Conservation (phyloP, 2,797 vertebrate species). For the Euphonia xanthogaster region DNA sequence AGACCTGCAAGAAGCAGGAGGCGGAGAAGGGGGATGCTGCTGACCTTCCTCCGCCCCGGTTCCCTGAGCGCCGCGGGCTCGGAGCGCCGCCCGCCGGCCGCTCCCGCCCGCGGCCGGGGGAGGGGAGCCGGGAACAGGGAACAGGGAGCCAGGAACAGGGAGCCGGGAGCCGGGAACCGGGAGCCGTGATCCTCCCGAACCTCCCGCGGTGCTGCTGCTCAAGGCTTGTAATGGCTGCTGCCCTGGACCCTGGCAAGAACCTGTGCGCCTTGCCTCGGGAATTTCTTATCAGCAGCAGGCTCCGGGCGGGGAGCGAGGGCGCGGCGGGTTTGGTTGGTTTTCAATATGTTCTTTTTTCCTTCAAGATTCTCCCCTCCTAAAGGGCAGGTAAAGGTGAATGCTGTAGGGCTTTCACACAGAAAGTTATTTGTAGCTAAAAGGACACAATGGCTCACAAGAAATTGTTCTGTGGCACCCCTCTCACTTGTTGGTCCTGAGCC, state of each 20-base stretch:
- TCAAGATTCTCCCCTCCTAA: background rate
- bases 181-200: background rate
- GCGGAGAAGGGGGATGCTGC: background rate
- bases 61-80: background rate
- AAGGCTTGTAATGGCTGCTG: rapidly evolving
- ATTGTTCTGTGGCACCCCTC: background rate
- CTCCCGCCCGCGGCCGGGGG: background rate
- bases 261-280: rapidly evolving
- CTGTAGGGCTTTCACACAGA: background rate
- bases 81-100: conserved; percentile 49
- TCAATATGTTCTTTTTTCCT: no score
- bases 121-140: background rate
- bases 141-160: rapidly evolving
- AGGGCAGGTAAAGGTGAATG: background rate
- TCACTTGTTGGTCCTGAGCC: rapidly evolving
- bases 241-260: rapidly evolving
- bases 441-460: rapidly evolving
- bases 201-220: rapidly evolving
- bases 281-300: background rate
- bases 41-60: rapidly evolving
- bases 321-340: background rate
- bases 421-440: background rate
- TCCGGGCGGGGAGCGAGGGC: background rate
- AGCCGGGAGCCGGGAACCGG: rapidly evolving
- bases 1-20: background rate